Percentiles rank a stretch among this genome's conserved stretches.
phyloP scores from a whole-genome alignment of 2,113 vertebrate genomes.

The Erythrocercus mccallii region DNA sequence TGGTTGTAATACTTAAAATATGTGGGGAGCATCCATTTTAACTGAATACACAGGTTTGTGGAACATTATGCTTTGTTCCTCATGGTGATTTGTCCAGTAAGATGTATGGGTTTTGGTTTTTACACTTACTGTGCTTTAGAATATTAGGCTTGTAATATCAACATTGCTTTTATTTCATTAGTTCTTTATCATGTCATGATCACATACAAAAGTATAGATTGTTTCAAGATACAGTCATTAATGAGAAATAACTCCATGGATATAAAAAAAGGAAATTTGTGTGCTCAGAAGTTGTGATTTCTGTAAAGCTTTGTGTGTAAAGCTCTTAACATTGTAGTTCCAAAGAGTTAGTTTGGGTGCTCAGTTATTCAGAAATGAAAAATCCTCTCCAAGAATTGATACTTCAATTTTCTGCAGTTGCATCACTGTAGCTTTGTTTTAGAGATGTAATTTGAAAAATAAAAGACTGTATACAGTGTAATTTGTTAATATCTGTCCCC shows the following conservation, averaged over 20 bases:
- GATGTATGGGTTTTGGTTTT: not conserved
- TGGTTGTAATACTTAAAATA: not conserved
- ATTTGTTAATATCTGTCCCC: not conserved
- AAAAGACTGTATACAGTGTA: rapidly evolving
- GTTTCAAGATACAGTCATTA: not conserved
- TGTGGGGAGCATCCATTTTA: not conserved
- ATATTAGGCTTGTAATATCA: not conserved
- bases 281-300: not conserved
- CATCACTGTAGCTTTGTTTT: not conserved
- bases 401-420: not conserved
- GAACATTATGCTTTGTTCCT: not conserved
- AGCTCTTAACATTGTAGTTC: not conserved
- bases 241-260: not conserved
- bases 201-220: not conserved
- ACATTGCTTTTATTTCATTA: not conserved
- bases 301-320: not conserved
- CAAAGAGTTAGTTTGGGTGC: not conserved
- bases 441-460: not conserved
- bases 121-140: not conserved
- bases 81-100: not conserved
- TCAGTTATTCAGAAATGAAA: not conserved
- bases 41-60: not conserved
- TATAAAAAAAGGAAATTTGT: not conserved
- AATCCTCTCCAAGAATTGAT: not conserved
- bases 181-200: not conserved